phyloP scores from a whole-genome alignment of 2,113 vertebrate genomes.

The Sebastes fasciatus region DNA sequence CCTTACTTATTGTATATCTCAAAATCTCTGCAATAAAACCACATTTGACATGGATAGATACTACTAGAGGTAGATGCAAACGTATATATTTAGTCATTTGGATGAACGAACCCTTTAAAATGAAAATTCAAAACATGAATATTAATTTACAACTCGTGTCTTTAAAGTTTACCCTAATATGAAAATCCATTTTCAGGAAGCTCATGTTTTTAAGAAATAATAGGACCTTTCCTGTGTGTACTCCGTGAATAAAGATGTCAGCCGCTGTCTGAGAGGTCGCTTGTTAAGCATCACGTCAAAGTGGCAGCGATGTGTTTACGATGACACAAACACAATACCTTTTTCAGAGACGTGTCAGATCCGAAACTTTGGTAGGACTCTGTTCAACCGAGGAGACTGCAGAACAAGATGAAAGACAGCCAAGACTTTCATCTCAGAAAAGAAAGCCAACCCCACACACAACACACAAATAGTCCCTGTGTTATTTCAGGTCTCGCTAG shows the following conservation, averaged over 20 bases:
- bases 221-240: neutral
- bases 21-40: too few species aligned
- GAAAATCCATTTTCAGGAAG: neutral
- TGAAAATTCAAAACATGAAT: neutral
- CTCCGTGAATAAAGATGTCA: slow-evolving; percentile 13
- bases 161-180: neutral
- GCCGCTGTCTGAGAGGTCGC: neutral
- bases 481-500: slow-evolving; percentile 36
- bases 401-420: slow-evolving; percentile 49
- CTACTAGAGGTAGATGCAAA: too few species aligned
- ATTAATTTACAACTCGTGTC: neutral
- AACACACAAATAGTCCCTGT: slow-evolving; percentile 17
- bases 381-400: slow-evolving; percentile 31
- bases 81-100: too few species aligned
- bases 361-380: slow-evolving; percentile 29
- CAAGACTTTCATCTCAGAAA: slow-evolving; percentile 61
- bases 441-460: slow-evolving; percentile 14
- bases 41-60: too few species aligned
- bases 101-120: neutral
- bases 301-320: neutral
- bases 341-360: slow-evolving; percentile 11
- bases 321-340: slow-evolving; percentile 23
- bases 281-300: slow-evolving; percentile 1
- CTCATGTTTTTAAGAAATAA: neutral
- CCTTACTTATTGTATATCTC: too few species aligned